A percentile compares a stretch with the other conserved stretches of the same genome.
phyloP scores from a whole-genome alignment of 2,888 invertebrate species.

The Cistogaster globosa region DNA sequence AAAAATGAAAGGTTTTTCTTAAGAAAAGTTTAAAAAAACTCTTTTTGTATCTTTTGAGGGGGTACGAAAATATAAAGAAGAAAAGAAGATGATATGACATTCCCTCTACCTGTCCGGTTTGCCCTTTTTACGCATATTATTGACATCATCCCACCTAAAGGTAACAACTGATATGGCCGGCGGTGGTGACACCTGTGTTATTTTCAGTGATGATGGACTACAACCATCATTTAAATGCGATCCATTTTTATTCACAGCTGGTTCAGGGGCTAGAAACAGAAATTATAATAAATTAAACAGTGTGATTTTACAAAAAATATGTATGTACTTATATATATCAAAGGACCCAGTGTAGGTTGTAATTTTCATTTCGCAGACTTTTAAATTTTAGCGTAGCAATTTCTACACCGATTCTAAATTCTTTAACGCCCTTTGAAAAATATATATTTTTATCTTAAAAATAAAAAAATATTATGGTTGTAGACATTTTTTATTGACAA shows the following conservation, averaged over 20 bases:
- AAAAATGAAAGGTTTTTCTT: constrained; percentile 42
- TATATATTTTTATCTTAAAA: too few relatives aligned
- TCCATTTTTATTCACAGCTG: constrained; percentile 76
- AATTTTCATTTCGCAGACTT: too few relatives aligned
- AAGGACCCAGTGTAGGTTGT: too few relatives aligned
- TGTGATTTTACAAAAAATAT: too few relatives aligned
- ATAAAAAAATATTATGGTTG: too few relatives aligned
- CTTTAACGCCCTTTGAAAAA: too few relatives aligned
- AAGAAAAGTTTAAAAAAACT: constrained; percentile 47
- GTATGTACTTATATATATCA: too few relatives aligned
- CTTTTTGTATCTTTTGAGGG: constrained; percentile 39
- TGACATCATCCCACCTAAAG: constrained; percentile 92
- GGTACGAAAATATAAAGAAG: constrained; percentile 56
- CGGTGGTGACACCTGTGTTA: constrained; percentile 75
- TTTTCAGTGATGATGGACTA: constrained; percentile 79
- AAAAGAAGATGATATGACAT: constrained; percentile 73
- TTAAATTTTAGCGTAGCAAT: too few relatives aligned
- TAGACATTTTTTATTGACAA: too few relatives aligned
- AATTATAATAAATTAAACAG: background rate
- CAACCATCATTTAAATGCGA: constrained; percentile 75
- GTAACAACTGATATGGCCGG: constrained; percentile 94
- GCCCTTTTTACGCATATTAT: constrained; percentile 84
- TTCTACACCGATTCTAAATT: too few relatives aligned
- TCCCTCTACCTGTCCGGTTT: constrained; percentile 83
- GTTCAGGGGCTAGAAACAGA: constrained; percentile 73